Base-by-base conservation (phyloP, 2,797 vertebrate genomes). In the Ciconia nigra region DNA sequence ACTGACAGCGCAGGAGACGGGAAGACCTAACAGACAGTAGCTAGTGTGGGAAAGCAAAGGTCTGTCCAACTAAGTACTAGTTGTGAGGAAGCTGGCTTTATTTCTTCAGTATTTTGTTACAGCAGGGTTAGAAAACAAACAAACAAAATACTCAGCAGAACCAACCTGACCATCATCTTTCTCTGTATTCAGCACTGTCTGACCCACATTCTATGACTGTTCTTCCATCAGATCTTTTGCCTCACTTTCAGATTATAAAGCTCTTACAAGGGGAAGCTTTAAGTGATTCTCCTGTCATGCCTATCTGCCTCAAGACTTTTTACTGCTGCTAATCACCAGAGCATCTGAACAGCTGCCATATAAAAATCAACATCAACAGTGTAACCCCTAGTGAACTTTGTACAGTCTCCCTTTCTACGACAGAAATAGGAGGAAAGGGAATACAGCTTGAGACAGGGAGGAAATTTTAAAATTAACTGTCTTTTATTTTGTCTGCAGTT, bases 231-330 rank as follows among this genome's bases (percentile, higher is more conserved):
- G 29, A 80, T 15, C 58, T 93, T 91, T 84, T 62, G 70, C 84
- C 90, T 90, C 77, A 92, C 88, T 91, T 94, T 54, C 37, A 92
- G 76, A 86, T 78, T 83, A 88, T 44, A 86, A 91, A 93, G 91
- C 91, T 91, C 80, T 93, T 59, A 55, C 7, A 19, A 83, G 33
- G 69, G 49, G n/a, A 94, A 84, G 79, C 70, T 90, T 94, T 85
- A 95, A 87, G 35, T 42, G 74, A 65, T 46, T 87, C 65, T 67
- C 39, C 85, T 93, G 86, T 58, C 81, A 89, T 49, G 46, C 21
- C 37, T 59, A 26, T n/a, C 25, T 67, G 88, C 71, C 61, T 74
- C 66, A 67, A 82, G 63, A 39, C 58, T 85, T 96, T 93, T 87
- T 74, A 55, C 31, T 80, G 73, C 66, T 95, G 70, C 83, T 90